Conservation (phyloP, 2,888 invertebrate genomes). For the Brassicogethes aeneus region DNA sequence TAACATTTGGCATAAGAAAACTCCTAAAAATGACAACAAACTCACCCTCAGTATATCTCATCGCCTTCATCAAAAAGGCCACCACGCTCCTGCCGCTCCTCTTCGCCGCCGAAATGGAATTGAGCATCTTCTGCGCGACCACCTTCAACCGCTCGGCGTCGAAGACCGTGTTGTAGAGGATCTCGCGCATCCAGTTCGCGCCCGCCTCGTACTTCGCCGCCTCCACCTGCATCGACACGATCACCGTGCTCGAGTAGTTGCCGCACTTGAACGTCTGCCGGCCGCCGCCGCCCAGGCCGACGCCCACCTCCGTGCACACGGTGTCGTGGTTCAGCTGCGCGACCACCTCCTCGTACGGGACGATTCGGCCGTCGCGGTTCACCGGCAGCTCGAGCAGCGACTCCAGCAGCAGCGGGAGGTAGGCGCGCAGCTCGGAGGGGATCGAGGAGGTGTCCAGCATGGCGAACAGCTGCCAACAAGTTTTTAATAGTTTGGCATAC, state of each 20-base stretch:
- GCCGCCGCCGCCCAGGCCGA: conserved; percentile 52
- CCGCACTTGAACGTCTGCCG: conserved; percentile 59
- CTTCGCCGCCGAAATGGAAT: conserved; percentile 69
- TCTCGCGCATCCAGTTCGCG: conserved; percentile 67
- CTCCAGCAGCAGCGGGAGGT: conserved; percentile 68
- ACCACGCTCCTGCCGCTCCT: conserved; percentile 64
- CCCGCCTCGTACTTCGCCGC: conserved; percentile 61
- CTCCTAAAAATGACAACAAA: conserved; percentile 3
- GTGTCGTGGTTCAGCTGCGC: conserved; percentile 69
- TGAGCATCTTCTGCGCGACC: conserved; percentile 71
- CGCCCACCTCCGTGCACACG: conserved; percentile 48
- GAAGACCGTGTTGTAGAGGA: conserved; percentile 63
- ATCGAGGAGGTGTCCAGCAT: conserved; percentile 60
- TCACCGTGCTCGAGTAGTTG: conserved; percentile 57
- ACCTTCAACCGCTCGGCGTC: conserved; percentile 66
- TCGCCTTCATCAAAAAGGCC: conserved; percentile 49
- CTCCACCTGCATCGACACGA: conserved; percentile 66
- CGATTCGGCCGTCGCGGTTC: conserved; percentile 44
- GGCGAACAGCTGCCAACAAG: conserved; percentile 58
- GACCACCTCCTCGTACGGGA: conserved; percentile 66
- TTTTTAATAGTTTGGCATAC: no score
- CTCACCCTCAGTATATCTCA: conserved; percentile 43
- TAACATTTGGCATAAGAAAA: conserved; percentile 1
- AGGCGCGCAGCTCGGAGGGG: conserved; percentile 52
- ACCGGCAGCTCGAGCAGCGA: conserved; percentile 70